Evolutionary conservation across 2,797 vertebrate species (phyloP).

Genomic region (Sparidentex hasta): DNA sequence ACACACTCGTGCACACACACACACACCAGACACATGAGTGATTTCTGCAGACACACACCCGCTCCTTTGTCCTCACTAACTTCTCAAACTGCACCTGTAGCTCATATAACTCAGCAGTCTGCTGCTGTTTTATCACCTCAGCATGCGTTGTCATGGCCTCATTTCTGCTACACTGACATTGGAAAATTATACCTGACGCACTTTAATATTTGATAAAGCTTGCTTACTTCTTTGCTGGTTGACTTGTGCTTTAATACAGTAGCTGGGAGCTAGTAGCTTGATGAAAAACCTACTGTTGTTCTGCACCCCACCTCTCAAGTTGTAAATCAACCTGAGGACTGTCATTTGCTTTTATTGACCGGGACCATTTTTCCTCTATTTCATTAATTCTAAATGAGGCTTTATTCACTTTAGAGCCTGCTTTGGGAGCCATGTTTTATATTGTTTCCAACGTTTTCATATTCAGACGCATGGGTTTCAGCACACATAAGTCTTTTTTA

Average conservation of each 20-base stretch:
- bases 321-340: conserved; percentile 71
- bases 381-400: conserved; percentile 82
- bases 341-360: conserved; percentile 75
- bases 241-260: conserved; percentile 39
- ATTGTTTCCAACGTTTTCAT: conserved; percentile 60
- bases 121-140: conserved; percentile 46
- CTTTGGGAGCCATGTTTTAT: conserved; percentile 68
- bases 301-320: conserved; percentile 33
- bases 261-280: conserved; percentile 54
- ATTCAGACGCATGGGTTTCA: conserved; percentile 51
- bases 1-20: conserved; percentile 7
- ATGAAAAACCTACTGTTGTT: conserved; percentile 59
- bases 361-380: conserved; percentile 70
- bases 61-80: conserved; percentile 22
- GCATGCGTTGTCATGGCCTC: conserved; percentile 48
- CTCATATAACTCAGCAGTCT: conserved; percentile 29
- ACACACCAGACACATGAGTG: not conserved
- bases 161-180: conserved; percentile 42
- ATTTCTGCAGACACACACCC: not conserved
- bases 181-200: conserved; percentile 60
- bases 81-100: conserved; percentile 22
- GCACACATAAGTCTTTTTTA: conserved; percentile 66
- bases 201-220: conserved; percentile 79
- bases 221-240: conserved; percentile 46
- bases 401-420: conserved; percentile 63